Evolutionary conservation across 2,113 vertebrate genomes (phyloP).

Genomic region (Paraplagusia blochii): DNA sequence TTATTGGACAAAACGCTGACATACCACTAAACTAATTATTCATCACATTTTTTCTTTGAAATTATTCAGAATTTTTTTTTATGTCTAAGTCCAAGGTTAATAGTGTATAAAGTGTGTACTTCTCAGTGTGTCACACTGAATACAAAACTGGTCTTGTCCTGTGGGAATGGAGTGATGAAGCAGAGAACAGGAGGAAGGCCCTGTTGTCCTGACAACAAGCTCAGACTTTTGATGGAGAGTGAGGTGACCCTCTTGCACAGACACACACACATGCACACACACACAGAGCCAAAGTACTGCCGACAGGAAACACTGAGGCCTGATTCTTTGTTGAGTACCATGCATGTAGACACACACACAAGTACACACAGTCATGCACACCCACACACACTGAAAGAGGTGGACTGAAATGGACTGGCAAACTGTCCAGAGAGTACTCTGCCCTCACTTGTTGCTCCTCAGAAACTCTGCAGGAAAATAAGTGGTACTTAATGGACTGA

Average conservation of each 20-base stretch:
- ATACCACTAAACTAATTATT: no score
- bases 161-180: constrained; percentile 62
- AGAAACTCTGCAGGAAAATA: no score
- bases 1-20: no score
- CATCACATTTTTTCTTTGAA: no score
- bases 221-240: constrained; percentile 45
- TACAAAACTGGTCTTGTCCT: constrained; percentile 80
- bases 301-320: constrained; percentile 65
- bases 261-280: constrained; percentile 27
- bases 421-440: no score
- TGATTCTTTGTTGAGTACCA: constrained; percentile 44
- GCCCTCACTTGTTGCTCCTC: no score
- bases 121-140: constrained; percentile 65
- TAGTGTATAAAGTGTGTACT: constrained; percentile 68
- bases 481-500: no score
- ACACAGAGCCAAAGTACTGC: constrained; percentile 34
- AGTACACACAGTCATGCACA: no score
- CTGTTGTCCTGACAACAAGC: constrained; percentile 61
- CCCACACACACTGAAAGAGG: no score
- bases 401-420: no score
- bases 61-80: neutral
- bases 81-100: neutral
- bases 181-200: constrained; percentile 26
- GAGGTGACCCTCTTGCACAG: constrained; percentile 49
- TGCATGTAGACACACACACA: constrained; percentile 31